A percentile compares a stretch with the other conserved stretches of the same genome.
Evolutionary conservation across 2,797 vertebrate genomes (phyloP).

Genomic region (Antennarius maculatus): DNA sequence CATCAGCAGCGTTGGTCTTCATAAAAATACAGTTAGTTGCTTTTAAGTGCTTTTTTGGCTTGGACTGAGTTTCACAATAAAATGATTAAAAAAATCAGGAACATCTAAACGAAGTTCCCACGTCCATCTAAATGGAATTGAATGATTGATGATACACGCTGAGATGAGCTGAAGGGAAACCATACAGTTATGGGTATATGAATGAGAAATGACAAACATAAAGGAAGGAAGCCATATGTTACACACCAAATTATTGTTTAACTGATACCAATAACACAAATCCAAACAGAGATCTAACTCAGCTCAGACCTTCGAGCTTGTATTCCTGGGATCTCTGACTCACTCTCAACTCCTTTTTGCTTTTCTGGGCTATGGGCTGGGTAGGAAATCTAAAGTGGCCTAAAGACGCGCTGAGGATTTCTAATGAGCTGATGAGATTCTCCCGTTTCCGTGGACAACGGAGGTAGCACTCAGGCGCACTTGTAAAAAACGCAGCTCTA

Average conservation of each 20-base stretch:
- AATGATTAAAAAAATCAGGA: constrained; percentile 5
- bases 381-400: constrained; percentile 57
- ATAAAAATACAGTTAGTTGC: constrained; percentile 43
- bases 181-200: constrained; percentile 21
- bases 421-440: constrained; percentile 55
- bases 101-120: background rate
- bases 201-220: constrained; percentile 1
- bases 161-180: background rate
- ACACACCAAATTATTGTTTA: background rate
- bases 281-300: constrained; percentile 35
- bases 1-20: constrained; percentile 21
- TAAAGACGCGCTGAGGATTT: constrained; percentile 50
- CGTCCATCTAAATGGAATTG: constrained; percentile 9
- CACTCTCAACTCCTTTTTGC: constrained; percentile 53
- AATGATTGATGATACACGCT: background rate
- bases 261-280: constrained; percentile 12
- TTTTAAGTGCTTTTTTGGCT: constrained; percentile 39
- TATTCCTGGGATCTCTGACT: constrained; percentile 65
- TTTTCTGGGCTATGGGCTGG: constrained; percentile 48
- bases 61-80: constrained; percentile 22
- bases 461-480: constrained; percentile 24
- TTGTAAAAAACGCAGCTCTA: constrained; percentile 42
- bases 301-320: constrained; percentile 40
- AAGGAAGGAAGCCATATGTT: constrained; percentile 7
- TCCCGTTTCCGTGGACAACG: constrained; percentile 25